phyloP scores from a whole-genome alignment of 2,888 invertebrate species.

The Mythimna loreyi region DNA sequence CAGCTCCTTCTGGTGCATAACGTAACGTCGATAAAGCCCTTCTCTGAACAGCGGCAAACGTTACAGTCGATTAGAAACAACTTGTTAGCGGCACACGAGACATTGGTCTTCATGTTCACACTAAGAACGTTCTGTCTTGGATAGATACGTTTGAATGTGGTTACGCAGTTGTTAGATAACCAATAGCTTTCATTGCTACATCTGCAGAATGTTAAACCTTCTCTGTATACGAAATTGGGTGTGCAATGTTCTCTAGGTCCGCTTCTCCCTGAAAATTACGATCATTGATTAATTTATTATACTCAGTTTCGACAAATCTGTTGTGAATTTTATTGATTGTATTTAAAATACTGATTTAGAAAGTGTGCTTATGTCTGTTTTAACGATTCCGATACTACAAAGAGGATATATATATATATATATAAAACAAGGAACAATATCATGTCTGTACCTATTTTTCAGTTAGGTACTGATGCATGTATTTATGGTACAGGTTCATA shows the following conservation, averaged over 20 bases:
- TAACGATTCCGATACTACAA: background rate
- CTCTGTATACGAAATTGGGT: constrained; percentile 65
- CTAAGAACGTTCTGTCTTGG: constrained; percentile 39
- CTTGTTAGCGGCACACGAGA: constrained; percentile 67
- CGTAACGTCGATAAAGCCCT: constrained; percentile 59
- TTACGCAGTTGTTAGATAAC: constrained; percentile 71
- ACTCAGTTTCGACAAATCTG: background rate
- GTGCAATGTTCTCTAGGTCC: constrained; percentile 62
- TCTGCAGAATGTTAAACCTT: constrained; percentile 69
- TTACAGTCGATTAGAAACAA: constrained; percentile 77
- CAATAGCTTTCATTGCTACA: constrained; percentile 73
- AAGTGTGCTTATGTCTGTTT: no score
- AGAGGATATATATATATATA: no score
- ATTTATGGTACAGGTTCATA: background rate
- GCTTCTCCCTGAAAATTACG: constrained; percentile 45
- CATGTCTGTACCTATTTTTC: no score
- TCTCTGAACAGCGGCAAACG: constrained; percentile 71
- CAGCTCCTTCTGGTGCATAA: constrained; percentile 75
- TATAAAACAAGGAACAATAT: no score
- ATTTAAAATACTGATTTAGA: background rate
- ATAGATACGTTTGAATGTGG: constrained; percentile 64
- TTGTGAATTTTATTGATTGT: background rate
- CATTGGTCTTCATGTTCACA: constrained; percentile 59
- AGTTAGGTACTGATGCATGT: background rate
- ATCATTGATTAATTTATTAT: background rate